A percentile compares a stretch with the other conserved stretches of the same genome.
phyloP scores from a whole-genome alignment of 2,888 invertebrate species.

The Atrina japonica region DNA sequence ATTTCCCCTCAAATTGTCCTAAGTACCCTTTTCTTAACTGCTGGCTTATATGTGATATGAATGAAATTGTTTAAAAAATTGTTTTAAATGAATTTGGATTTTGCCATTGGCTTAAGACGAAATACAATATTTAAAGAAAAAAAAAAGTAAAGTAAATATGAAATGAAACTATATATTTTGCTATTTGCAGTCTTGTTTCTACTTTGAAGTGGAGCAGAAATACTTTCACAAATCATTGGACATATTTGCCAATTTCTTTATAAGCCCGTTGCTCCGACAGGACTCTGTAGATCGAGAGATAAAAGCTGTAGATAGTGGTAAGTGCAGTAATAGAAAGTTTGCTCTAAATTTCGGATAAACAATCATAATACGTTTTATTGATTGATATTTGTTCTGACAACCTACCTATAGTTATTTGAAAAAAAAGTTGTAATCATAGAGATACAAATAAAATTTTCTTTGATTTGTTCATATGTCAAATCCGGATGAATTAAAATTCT shows the following conservation, averaged over 20 bases:
- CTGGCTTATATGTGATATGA: too few species aligned
- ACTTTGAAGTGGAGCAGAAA: constrained; percentile 93
- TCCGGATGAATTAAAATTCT: too few species aligned
- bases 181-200: constrained; percentile 86
- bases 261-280: constrained; percentile 90
- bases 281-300: constrained; percentile 93
- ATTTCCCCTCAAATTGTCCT: too few species aligned
- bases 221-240: constrained; percentile 89
- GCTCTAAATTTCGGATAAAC: background rate
- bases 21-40: too few species aligned
- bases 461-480: too few species aligned
- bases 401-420: background rate
- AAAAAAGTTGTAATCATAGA: background rate
- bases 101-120: background rate
- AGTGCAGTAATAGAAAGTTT: constrained; percentile 43
- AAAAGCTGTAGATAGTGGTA: constrained; percentile 93
- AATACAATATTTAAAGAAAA: background rate
- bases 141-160: background rate
- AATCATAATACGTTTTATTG: too few species aligned
- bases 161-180: background rate
- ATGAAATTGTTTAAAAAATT: background rate
- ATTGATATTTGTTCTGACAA: too few species aligned
- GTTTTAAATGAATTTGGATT: background rate
- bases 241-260: constrained; percentile 93
- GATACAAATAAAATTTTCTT: background rate